Percentiles rank a stretch among this genome's conserved stretches.
phyloP scores from a whole-genome alignment of 2,888 invertebrate species.

The Epinotia brunnichana region DNA sequence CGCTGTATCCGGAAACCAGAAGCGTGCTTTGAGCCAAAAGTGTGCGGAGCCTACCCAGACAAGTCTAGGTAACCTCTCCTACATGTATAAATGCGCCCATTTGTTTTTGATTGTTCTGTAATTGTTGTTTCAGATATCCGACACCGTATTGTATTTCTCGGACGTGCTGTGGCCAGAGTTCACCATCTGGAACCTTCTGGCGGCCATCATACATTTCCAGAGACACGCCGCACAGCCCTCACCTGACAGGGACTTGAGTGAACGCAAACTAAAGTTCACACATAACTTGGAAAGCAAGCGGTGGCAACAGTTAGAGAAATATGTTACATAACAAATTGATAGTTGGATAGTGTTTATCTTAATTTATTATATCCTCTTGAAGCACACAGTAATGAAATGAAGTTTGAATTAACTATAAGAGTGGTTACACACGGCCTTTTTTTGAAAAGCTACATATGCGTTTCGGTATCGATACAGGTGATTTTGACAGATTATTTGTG shows the following conservation, averaged over 20 bases:
- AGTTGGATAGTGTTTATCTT: background rate
- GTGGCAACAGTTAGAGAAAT: conserved; percentile 65
- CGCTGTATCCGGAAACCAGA: background rate
- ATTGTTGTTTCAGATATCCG: conserved; percentile 83
- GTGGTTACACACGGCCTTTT: no score
- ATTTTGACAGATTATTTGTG: no score
- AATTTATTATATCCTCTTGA: background rate
- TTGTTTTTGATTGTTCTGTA: background rate
- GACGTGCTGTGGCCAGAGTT: conserved; percentile 98
- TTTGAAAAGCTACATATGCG: no score
- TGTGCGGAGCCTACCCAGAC: no score
- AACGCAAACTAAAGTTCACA: conserved; percentile 68
- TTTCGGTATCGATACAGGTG: no score
- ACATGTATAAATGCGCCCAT: background rate
- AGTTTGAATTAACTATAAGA: no score
- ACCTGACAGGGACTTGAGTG: conserved; percentile 55
- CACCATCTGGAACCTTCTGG: conserved; percentile 94
- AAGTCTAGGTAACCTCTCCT: no score
- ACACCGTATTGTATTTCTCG: conserved; percentile 93
- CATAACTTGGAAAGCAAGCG: conserved; percentile 69
- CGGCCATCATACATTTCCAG: conserved; percentile 95
- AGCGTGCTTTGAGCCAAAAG: background rate
- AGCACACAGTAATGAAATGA: no score
- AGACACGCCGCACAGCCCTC: conserved; percentile 67
- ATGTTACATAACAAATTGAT: conserved; percentile 48